Evolutionary conservation across 1,140 invertebrate genomes (phyloP).

Genomic region (Eueides isabella): DNA sequence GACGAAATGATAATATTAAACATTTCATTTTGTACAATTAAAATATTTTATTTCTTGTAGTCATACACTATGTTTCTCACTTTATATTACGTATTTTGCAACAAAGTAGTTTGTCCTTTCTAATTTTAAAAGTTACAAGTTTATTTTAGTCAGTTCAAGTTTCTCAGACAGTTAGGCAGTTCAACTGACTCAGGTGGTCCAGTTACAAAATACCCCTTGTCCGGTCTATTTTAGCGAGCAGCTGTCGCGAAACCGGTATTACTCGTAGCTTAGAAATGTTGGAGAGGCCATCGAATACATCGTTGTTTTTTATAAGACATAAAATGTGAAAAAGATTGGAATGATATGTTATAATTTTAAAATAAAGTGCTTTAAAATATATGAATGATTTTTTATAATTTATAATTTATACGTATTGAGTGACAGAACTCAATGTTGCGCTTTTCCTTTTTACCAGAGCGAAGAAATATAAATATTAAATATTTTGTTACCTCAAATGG

Average conservation of each 20-base stretch:
- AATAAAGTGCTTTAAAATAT: too few species aligned
- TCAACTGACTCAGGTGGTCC: conserved; percentile 52
- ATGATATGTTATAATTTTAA: too few species aligned
- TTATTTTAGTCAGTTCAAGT: conserved; percentile 24
- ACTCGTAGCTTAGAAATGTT: background rate
- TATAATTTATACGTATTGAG: too few species aligned
- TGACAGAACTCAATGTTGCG: too few species aligned
- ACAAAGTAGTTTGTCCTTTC: conserved; percentile 32
- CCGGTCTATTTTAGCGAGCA: conserved; percentile 40
- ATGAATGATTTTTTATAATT: too few species aligned
- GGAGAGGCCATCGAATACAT: background rate
- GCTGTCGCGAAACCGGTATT: conserved; percentile 52
- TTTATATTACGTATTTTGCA: background rate
- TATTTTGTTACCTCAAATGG: too few species aligned
- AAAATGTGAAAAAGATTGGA: background rate
- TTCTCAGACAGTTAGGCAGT: conserved; percentile 25
- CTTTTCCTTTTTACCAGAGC: too few species aligned
- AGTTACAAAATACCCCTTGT: conserved; percentile 55
- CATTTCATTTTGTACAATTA: too few species aligned
- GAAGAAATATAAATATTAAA: too few species aligned
- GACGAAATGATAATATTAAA: too few species aligned
- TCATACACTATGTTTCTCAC: conserved; percentile 21
- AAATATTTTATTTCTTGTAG: background rate
- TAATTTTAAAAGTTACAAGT: conserved; percentile 20
- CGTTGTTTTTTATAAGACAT: background rate